Evolutionary conservation across 2,888 invertebrate genomes (phyloP).

Genomic region (Pammene aurita): DNA sequence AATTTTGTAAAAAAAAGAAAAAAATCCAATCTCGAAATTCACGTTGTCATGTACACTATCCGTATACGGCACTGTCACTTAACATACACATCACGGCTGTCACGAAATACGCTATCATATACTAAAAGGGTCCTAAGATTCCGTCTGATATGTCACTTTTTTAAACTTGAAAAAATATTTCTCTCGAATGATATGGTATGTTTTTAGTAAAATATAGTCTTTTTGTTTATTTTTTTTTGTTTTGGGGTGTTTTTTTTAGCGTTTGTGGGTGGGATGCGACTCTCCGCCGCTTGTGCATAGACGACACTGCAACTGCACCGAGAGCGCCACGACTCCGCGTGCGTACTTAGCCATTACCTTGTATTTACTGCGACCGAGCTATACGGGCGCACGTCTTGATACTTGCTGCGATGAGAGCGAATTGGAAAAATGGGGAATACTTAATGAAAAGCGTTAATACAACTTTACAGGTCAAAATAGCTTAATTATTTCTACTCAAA

Average conservation of each 20-base stretch:
- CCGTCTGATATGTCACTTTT: slow-evolving; percentile 74
- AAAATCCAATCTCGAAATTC: slow-evolving; percentile 69
- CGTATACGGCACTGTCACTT: slow-evolving; percentile 74
- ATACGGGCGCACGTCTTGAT: slow-evolving; percentile 63
- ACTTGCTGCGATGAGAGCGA: slow-evolving; percentile 52
- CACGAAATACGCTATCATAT: slow-evolving; percentile 69
- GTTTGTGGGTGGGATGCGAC: slow-evolving; percentile 80
- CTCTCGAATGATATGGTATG: slow-evolving; percentile 73
- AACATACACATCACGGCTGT: slow-evolving; percentile 74
- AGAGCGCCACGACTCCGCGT: slow-evolving; percentile 81
- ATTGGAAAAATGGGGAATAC: slow-evolving; percentile 27
- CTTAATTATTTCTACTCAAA: too few species aligned
- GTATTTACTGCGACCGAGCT: slow-evolving; percentile 79
- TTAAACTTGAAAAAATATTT: slow-evolving; percentile 58
- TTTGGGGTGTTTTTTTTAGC: slow-evolving; percentile 69
- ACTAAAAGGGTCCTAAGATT: slow-evolving; percentile 74
- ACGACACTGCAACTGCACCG: slow-evolving; percentile 83
- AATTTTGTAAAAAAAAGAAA: slow-evolving; percentile 77
- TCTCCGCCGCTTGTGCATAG: slow-evolving; percentile 82
- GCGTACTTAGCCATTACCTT: slow-evolving; percentile 84
- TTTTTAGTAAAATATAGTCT: slow-evolving; percentile 72
- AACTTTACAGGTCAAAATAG: not conserved
- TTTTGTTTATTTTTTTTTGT: slow-evolving; percentile 66
- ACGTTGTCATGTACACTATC: slow-evolving; percentile 72
- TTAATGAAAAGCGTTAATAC: not conserved